Evolutionary conservation across 2,888 invertebrate genomes (phyloP).

Genomic region (Sabatieria punctata): DNA sequence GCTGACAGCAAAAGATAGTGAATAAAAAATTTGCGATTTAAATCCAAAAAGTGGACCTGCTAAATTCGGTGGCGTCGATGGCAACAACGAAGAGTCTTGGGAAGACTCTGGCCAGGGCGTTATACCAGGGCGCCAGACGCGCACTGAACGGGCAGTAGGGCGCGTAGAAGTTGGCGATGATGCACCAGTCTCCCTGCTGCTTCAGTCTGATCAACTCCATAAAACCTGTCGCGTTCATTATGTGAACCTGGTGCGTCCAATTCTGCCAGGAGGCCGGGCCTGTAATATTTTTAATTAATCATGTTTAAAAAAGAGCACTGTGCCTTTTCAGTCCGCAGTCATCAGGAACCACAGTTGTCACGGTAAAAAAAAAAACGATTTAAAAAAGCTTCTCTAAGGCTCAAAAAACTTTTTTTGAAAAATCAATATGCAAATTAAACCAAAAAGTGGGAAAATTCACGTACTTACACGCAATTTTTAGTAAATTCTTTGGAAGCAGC

Average conservation of each 20-base stretch:
- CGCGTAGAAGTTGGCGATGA: constrained; percentile 70
- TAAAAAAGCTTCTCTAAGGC: too few relatives aligned
- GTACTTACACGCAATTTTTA: too few relatives aligned
- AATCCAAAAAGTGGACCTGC: constrained; percentile 37
- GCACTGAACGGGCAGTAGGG: constrained; percentile 76
- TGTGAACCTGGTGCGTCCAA: constrained; percentile 10
- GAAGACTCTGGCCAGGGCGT: constrained; percentile 69
- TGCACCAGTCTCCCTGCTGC: constrained; percentile 25
- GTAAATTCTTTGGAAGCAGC: too few relatives aligned
- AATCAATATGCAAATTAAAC: too few relatives aligned
- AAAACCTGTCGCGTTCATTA: constrained; percentile 7
- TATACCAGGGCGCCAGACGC: constrained; percentile 69
- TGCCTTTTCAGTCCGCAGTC: too few relatives aligned
- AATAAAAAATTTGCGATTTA: background rate
- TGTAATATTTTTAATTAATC: too few relatives aligned
- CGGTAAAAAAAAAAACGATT: too few relatives aligned
- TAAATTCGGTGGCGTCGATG: constrained; percentile 65
- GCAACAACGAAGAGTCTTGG: constrained; percentile 62
- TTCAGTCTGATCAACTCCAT: constrained; percentile 5
- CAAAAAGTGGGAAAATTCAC: too few relatives aligned
- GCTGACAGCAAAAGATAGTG: too few relatives aligned
- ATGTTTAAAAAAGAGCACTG: too few relatives aligned
- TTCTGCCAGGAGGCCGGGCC: constrained; percentile 5
- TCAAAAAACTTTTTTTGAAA: too few relatives aligned
- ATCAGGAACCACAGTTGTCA: too few relatives aligned